These are phyloP conservation scores for Molossus molossus DNA, from an alignment of 2,797 vertebrate species.

Conservation along the genomic window DNA sequence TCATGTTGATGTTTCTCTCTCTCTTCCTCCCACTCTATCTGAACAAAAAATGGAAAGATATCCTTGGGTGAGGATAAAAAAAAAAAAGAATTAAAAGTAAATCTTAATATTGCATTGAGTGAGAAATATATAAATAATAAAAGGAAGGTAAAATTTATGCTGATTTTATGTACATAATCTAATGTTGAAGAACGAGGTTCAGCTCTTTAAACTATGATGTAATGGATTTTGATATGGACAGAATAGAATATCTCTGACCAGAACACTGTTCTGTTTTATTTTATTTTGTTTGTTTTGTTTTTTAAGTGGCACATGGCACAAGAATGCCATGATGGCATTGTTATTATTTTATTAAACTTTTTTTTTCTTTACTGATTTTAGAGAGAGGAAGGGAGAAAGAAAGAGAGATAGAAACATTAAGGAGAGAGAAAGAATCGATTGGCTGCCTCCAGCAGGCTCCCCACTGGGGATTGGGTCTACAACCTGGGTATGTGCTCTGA, in stretches of 20 bases:
- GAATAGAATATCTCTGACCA: not conserved
- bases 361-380: too few species aligned
- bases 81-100: not conserved
- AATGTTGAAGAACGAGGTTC: not conserved
- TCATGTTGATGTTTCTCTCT: too few species aligned
- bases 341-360: not conserved
- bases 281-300: not conserved
- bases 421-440: too few species aligned
- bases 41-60: too few species aligned
- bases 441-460: too few species aligned
- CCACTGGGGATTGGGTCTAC: too few species aligned
- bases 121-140: slow-evolving; percentile 40
- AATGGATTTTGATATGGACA: not conserved
- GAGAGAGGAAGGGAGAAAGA: too few species aligned
- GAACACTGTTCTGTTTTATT: not conserved
- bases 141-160: not conserved
- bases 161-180: slow-evolving; percentile 30
- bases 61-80: too few species aligned
- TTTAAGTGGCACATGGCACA: not conserved
- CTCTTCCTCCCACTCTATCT: too few species aligned
- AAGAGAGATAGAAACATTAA: too few species aligned
- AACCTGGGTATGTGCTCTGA: too few species aligned
- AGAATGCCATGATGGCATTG: not conserved
- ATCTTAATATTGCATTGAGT: not conserved
- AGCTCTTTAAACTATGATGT: not conserved